These are phyloP conservation scores for Melanerpes aurifrons DNA, from an alignment of 2,113 vertebrate species.

Conservation along the genomic window DNA sequence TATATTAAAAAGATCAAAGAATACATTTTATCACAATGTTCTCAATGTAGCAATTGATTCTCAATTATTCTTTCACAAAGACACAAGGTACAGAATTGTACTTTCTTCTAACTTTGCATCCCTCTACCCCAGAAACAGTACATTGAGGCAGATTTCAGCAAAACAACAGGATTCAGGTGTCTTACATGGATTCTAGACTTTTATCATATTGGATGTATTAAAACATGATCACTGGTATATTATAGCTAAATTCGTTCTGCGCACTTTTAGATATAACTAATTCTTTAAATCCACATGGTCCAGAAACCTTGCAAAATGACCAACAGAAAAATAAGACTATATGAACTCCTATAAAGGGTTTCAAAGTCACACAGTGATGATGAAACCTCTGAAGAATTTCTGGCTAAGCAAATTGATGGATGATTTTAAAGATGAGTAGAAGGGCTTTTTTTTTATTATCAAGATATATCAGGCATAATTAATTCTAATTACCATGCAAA, in stretches of 20 bases:
- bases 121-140: neutral
- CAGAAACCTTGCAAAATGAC: neutral
- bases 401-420: neutral
- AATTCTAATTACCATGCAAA: neutral
- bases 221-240: neutral
- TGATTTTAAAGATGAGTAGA: neutral
- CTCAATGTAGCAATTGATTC: neutral
- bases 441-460: neutral
- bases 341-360: neutral
- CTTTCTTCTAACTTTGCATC: neutral
- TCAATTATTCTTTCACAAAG: neutral
- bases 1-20: neutral
- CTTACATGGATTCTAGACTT: neutral
- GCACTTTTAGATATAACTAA: neutral
- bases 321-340: neutral
- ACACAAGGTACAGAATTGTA: neutral
- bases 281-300: neutral
- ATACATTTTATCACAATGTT: neutral
- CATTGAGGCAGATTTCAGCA: neutral
- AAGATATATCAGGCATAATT: neutral
- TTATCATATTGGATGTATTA: neutral
- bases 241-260: neutral
- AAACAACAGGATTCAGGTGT: neutral
- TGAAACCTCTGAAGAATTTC: constrained; percentile 9
- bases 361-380: neutral